Conservation (phyloP, 2,888 invertebrate species). For the Drosophila melanosoma region DNA sequence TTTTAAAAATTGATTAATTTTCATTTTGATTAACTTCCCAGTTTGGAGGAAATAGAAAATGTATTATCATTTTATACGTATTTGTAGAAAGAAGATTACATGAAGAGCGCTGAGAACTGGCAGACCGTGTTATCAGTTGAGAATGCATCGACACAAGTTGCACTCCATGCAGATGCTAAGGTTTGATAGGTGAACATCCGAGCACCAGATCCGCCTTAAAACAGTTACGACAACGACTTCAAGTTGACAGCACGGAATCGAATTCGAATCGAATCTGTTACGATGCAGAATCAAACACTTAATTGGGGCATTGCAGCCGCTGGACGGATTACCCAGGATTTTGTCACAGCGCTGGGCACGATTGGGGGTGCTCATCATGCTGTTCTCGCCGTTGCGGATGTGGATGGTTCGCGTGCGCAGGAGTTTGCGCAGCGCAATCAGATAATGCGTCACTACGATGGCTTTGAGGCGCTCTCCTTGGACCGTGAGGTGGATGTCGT, state of each 20-base stretch:
- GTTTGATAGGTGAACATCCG: conserved; percentile 54
- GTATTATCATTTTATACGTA: not conserved
- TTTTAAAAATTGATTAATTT: not conserved
- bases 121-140: conserved; percentile 48
- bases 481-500: conserved; percentile 92
- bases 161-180: conserved; percentile 66
- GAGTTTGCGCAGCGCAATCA: conserved; percentile 91
- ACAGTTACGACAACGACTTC: conserved; percentile 47
- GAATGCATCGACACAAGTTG: conserved; percentile 59
- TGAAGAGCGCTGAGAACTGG: conserved; percentile 10
- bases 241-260: conserved; percentile 23
- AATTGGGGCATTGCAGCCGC: conserved; percentile 94
- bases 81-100: not conserved
- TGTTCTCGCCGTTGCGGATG: conserved; percentile 91
- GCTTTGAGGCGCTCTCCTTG: conserved; percentile 90
- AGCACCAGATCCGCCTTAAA: conserved; percentile 34
- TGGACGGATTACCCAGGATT: conserved; percentile 94
- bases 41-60: not conserved
- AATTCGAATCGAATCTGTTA: not conserved
- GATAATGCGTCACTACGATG: conserved; percentile 90
- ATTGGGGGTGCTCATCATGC: conserved; percentile 86
- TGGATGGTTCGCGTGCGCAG: conserved; percentile 89
- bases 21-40: not conserved
- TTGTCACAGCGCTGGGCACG: conserved; percentile 89
- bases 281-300: conserved; percentile 55